Evolutionary conservation across 2,888 invertebrate species (phyloP).

Genomic region (Cheiracanthium punctorium): DNA sequence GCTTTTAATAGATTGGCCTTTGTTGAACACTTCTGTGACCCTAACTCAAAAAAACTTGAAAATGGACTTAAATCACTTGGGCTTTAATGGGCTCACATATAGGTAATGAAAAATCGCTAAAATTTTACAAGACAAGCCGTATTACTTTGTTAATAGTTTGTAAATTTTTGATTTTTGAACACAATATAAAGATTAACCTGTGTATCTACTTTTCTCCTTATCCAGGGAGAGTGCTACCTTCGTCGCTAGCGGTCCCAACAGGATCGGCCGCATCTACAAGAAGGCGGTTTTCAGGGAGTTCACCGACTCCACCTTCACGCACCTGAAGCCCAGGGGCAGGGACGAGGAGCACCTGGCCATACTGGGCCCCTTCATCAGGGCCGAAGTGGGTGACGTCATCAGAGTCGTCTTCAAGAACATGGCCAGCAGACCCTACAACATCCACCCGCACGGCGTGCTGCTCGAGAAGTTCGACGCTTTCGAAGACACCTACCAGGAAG

Average conservation of each 20-base stretch:
- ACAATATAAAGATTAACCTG: too few species aligned
- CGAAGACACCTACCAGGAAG: constrained; percentile 45
- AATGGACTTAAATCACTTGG: too few species aligned
- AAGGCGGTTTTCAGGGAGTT: constrained; percentile 71
- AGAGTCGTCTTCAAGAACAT: constrained; percentile 71
- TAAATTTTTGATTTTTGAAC: too few species aligned
- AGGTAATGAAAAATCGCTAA: too few species aligned
- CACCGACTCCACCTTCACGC: constrained; percentile 69
- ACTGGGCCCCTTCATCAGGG: constrained; percentile 74
- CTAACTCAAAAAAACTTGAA: too few species aligned
- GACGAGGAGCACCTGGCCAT: constrained; percentile 63
- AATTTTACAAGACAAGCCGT: too few species aligned
- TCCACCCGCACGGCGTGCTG: constrained; percentile 71
- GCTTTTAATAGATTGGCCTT: too few species aligned
- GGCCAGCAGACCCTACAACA: constrained; percentile 69
- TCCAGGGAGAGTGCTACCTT: constrained; percentile 54
- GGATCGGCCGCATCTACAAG: constrained; percentile 71
- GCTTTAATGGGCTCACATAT: too few species aligned
- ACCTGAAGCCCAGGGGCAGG: constrained; percentile 42
- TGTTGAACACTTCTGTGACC: too few species aligned
- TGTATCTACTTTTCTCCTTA: too few species aligned
- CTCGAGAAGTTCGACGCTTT: constrained; percentile 38
- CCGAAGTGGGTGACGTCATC: constrained; percentile 73
- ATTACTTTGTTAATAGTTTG: too few species aligned
- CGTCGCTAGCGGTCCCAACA: constrained; percentile 46